Evolutionary conservation across 2,113 vertebrate genomes (phyloP).

Genomic region (Labrus mixtus): DNA sequence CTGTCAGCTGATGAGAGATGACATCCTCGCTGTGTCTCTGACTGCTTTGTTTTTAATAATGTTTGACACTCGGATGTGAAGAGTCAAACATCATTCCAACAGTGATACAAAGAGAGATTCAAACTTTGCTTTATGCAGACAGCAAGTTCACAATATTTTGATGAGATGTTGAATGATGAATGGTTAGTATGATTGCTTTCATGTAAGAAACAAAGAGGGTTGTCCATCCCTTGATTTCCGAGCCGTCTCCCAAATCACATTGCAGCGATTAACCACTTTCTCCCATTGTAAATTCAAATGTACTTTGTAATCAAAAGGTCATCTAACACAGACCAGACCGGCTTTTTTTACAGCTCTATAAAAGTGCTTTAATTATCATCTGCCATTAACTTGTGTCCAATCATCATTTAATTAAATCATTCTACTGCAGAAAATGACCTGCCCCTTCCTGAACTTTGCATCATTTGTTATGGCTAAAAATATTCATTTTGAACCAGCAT

Average conservation of each 20-base stretch:
- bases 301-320: conserved; percentile 29
- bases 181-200: conserved; percentile 22
- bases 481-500: neutral
- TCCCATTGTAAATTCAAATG: conserved; percentile 11
- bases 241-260: neutral
- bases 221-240: neutral
- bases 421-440: neutral
- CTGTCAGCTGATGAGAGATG: conserved; percentile 58
- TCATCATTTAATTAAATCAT: conserved; percentile 17
- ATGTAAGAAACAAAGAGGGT: conserved; percentile 1
- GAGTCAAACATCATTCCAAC: conserved; percentile 36
- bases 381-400: neutral
- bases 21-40: conserved; percentile 22
- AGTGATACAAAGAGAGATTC: neutral
- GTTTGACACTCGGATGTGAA: conserved; percentile 40
- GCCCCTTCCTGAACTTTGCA: neutral
- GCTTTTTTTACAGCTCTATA: neutral
- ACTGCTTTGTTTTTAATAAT: conserved; percentile 36
- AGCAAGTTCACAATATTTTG: neutral
- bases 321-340: neutral
- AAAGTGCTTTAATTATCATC: neutral
- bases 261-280: neutral
- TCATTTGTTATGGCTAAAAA: neutral
- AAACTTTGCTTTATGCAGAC: conserved; percentile 11
- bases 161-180: conserved; percentile 1